Conservation (phyloP, 2,113 vertebrate genomes). For the Orientallactaga bullata region DNA sequence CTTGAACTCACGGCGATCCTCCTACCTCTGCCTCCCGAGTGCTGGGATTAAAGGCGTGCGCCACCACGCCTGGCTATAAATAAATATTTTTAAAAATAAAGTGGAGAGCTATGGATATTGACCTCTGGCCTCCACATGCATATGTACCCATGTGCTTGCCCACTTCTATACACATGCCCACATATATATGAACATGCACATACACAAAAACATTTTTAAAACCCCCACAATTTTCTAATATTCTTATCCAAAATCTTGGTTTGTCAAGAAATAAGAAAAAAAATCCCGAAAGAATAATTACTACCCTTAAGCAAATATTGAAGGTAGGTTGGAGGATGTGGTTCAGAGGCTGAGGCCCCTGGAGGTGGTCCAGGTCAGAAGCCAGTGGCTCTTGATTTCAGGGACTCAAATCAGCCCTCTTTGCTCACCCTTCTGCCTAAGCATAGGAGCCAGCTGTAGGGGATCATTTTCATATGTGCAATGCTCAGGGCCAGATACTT, state of each 20-base stretch:
- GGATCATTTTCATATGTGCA: background rate
- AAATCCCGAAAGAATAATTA: background rate
- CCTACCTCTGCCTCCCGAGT: too few species aligned
- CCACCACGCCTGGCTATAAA: too few species aligned
- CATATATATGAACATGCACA: too few species aligned
- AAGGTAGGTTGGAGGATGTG: background rate
- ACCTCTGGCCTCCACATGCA: too few species aligned
- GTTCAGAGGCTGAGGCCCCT: background rate
- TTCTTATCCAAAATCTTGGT: background rate
- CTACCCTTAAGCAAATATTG: background rate
- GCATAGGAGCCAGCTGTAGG: background rate
- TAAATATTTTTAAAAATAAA: too few species aligned
- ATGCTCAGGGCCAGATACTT: background rate
- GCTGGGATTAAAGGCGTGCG: too few species aligned
- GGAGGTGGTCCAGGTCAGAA: background rate
- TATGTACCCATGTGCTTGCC: too few species aligned
- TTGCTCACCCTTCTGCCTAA: background rate
- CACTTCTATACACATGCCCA: too few species aligned
- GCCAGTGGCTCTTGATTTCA: background rate
- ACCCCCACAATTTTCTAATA: slow-evolving; percentile 8
- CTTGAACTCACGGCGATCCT: too few species aligned
- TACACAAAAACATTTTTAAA: background rate
- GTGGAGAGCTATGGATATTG: too few species aligned
- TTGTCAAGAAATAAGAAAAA: slow-evolving; percentile 9
- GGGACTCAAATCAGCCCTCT: background rate